A percentile compares a stretch with the other conserved stretches of the same genome.
Evolutionary conservation across 2,113 vertebrate genomes (phyloP).

Genomic region (Cyphomyrus discorhynchus): DNA sequence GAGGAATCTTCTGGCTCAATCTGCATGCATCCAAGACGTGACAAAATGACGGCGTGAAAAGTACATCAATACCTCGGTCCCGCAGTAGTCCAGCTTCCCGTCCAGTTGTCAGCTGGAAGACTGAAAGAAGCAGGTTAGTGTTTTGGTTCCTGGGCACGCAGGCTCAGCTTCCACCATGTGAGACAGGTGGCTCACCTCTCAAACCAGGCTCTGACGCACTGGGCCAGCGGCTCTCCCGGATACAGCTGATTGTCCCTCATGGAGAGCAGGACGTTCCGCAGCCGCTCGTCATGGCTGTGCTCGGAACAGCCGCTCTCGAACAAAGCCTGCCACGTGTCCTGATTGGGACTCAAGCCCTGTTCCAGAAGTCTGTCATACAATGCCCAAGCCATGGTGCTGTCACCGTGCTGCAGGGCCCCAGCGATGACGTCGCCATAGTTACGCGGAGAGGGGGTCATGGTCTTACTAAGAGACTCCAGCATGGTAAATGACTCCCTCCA

Average conservation of each 20-base stretch:
- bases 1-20: background rate
- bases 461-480: conserved; percentile 70
- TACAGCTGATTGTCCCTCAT: conserved; percentile 83
- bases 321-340: conserved; percentile 65
- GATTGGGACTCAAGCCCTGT: conserved; percentile 57
- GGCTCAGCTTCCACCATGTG: background rate
- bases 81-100: conserved; percentile 62
- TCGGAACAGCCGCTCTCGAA: conserved; percentile 60
- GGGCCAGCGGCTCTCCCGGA: conserved; percentile 65
- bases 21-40: background rate
- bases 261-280: conserved; percentile 66
- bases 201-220: conserved; percentile 82
- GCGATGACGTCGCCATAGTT: conserved; percentile 74
- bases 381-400: conserved; percentile 60
- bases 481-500: conserved; percentile 72
- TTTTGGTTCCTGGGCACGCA: background rate
- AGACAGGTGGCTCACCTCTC: conserved; percentile 71
- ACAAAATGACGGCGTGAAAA: background rate
- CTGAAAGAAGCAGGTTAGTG: conserved; percentile 47
- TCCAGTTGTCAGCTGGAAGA: conserved; percentile 71
- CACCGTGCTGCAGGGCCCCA: conserved; percentile 66
- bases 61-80: conserved; percentile 63
- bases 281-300: conserved; percentile 56
- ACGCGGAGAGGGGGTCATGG: conserved; percentile 56
- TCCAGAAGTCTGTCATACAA: conserved; percentile 71